These are phyloP conservation scores for Rutilus rutilus DNA, from an alignment of 2,113 vertebrate species.

Conservation along the genomic window DNA sequence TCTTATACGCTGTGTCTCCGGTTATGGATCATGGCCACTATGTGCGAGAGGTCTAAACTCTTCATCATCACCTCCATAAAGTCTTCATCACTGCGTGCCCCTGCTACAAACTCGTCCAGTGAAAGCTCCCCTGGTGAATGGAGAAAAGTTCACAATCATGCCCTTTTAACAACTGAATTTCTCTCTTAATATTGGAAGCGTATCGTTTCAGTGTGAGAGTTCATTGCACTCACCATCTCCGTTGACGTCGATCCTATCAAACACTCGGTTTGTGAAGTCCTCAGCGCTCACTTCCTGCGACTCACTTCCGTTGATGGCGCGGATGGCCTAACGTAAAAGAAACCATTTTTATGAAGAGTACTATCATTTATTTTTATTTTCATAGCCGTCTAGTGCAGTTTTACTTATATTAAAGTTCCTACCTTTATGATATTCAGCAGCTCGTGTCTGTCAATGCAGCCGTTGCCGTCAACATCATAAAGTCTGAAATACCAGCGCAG, in stretches of 20 bases:
- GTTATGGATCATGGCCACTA: conserved; percentile 88
- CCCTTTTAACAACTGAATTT: not conserved
- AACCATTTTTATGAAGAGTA: not conserved
- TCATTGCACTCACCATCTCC: conserved; percentile 83
- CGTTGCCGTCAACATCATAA: conserved; percentile 90
- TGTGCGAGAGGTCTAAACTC: conserved; percentile 87
- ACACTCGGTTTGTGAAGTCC: conserved; percentile 90
- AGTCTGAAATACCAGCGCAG: conserved; percentile 93
- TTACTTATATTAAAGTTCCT: not conserved
- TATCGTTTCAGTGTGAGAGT: not conserved
- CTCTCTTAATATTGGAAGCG: not conserved
- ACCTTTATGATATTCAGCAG: conserved; percentile 92
- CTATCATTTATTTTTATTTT: not conserved
- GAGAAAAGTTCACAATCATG: not conserved
- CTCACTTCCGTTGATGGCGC: conserved; percentile 85
- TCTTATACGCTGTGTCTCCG: conserved; percentile 81
- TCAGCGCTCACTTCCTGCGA: conserved; percentile 78
- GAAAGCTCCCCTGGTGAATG: conserved; percentile 83
- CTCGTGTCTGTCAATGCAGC: conserved; percentile 89
- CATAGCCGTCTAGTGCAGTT: not conserved
- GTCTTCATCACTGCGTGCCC: conserved; percentile 83
- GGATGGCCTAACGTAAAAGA: conserved; percentile 78
- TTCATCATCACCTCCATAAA: conserved; percentile 94
- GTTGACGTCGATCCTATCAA: conserved; percentile 87
- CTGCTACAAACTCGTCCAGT: conserved; percentile 88